Base-by-base conservation (phyloP, 2,888 invertebrate species). In the Rhingia campestris region DNA sequence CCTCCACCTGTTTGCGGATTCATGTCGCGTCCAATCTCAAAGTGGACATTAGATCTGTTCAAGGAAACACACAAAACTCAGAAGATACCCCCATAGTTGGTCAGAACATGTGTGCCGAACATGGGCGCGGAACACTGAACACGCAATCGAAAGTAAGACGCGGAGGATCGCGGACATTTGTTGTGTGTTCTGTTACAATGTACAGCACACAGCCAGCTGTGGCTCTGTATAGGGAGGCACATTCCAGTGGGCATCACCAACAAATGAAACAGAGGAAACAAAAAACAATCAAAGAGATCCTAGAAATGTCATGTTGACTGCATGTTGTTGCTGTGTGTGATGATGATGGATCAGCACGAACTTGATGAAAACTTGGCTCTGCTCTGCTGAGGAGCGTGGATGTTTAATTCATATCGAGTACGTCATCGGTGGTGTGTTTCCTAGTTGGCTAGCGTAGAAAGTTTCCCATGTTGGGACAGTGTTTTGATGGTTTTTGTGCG, bases 361-460 rank as follows among this genome's bases (percentile, higher is more conserved):
- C 37, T 73, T 12, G 69, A 69, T 58, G 74, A 69, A 76, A 64
- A 54, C 66, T 76, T 72, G 41, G 49, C 41, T 66, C 10, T 22
- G 22, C 22, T 22, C 22, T 22, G 22, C 22, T 22, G 22, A 22
- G 22, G 22, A 22, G 22, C 45, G 51, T 81, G 39, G 33, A 81
- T 81, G 81, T 72, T 81, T 81, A 59, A 81, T 81, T 81, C 76
- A 81, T 81, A 66, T 76, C 67, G 76, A 67, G 72, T 81, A 81
- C 72, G 72, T 76, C 59, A 76, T 72, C 59, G 64, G 64, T 75
- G 75, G 58, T 30, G 58, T 30, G 30, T 30, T 70, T 75, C 75
- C 81, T 70, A 45, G 75, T 64, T 70, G 69, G 63, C 80, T 70
- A 12, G 72, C 45, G 49, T 56, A 61, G 76, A 76, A 76, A 76